Evolutionary conservation across 2,113 vertebrate genomes (phyloP).

Genomic region (Zosterops japonicus): DNA sequence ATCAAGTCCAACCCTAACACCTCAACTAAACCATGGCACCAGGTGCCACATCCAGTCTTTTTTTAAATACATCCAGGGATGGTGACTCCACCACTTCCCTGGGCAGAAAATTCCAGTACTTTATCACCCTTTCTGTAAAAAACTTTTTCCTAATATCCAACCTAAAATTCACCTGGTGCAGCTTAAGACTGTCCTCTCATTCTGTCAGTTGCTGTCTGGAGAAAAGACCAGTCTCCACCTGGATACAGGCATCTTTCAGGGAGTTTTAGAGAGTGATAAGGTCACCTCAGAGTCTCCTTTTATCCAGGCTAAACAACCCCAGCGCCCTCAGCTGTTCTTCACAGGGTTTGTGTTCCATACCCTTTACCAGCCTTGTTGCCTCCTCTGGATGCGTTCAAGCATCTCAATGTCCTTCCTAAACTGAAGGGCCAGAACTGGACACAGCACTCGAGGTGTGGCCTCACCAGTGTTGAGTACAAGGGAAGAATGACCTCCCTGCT

Average conservation of each 20-base stretch:
- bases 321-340: not conserved
- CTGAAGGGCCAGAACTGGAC: not conserved
- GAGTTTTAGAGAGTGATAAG: not conserved
- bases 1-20: no score
- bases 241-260: accelerated
- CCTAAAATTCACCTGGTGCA: not conserved
- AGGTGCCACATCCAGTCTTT: not conserved
- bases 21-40: not conserved
- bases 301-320: not conserved
- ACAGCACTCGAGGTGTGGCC: not conserved
- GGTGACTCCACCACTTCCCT: not conserved
- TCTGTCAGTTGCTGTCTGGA: not conserved
- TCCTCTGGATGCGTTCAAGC: accelerated
- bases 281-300: not conserved
- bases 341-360: not conserved
- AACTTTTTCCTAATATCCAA: not conserved
- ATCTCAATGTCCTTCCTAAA: accelerated
- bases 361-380: not conserved
- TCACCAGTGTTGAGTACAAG: accelerated
- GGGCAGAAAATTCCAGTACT: not conserved
- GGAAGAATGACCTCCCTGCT: not conserved
- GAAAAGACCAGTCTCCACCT: not conserved
- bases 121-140: not conserved
- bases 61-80: not conserved
- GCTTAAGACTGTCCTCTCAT: not conserved